A percentile compares a stretch with the other conserved stretches of the same genome.
These are phyloP conservation scores for Bursaphelenchus okinawaensis DNA, from an alignment of 2,888 invertebrate species.

Conservation along the genomic window DNA sequence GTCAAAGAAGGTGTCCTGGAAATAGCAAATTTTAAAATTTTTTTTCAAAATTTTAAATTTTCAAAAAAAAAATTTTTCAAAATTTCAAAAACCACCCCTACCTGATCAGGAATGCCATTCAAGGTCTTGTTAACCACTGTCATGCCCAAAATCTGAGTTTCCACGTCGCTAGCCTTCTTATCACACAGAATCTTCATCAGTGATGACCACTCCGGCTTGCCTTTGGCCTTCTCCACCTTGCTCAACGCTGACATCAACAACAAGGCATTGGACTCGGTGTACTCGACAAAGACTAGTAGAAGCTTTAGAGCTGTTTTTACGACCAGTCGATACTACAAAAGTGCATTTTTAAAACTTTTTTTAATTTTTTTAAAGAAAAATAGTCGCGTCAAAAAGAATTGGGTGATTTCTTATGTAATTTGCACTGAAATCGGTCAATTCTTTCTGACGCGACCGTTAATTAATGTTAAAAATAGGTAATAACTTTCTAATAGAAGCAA, in stretches of 20 bases:
- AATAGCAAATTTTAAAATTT: not conserved
- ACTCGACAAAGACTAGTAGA: slow-evolving; percentile 93
- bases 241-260: slow-evolving; percentile 76
- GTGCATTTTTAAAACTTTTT: too few species aligned
- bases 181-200: slow-evolving; percentile 80
- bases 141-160: slow-evolving; percentile 88
- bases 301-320: slow-evolving; percentile 96
- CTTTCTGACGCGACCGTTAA: too few species aligned
- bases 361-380: too few species aligned
- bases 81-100: slow-evolving; percentile 14
- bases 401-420: too few species aligned
- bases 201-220: slow-evolving; percentile 69
- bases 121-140: slow-evolving; percentile 75
- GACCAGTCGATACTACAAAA: slow-evolving; percentile 81
- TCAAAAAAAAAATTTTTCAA: too few species aligned
- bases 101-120: slow-evolving; percentile 56
- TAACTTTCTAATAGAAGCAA: too few species aligned
- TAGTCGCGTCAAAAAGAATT: too few species aligned
- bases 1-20: slow-evolving; percentile 90
- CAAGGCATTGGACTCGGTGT: slow-evolving; percentile 87
- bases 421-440: too few species aligned
- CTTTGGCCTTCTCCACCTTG: slow-evolving; percentile 55
- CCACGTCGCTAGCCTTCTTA: slow-evolving; percentile 85
- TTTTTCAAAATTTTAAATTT: too few species aligned
- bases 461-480: too few species aligned